Conservation (phyloP, 2,888 invertebrate genomes). For the Corythucha ciliata region DNA sequence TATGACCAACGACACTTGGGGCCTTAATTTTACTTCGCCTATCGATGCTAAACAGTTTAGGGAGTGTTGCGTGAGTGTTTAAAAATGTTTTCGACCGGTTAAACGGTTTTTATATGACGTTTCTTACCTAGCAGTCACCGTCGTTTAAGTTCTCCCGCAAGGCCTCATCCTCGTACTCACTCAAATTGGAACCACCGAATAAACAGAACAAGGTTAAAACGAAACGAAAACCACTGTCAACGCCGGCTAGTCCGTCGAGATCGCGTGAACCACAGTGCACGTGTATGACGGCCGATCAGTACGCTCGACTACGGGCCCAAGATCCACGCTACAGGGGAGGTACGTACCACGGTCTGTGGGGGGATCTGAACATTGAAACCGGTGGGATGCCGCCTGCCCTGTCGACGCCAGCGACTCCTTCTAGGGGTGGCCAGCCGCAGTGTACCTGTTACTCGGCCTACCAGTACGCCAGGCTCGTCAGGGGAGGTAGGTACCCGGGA, state of each 20-base stretch:
- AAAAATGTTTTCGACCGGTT: neutral
- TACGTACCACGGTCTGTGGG: neutral
- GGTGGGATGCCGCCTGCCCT: too few relatives aligned
- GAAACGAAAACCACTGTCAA: constrained; percentile 84
- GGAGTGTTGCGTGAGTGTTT: constrained; percentile 85
- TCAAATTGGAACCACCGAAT: constrained; percentile 79
- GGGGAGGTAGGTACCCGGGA: too few relatives aligned
- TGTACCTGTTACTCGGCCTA: too few relatives aligned
- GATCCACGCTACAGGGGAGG: constrained; percentile 66
- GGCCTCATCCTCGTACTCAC: constrained; percentile 92
- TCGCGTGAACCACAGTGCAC: constrained; percentile 86
- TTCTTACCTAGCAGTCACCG: constrained; percentile 59
- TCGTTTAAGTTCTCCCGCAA: constrained; percentile 97
- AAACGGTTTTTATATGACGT: neutral
- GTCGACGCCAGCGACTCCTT: too few relatives aligned
- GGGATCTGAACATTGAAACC: neutral
- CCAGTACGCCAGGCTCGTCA: too few relatives aligned
- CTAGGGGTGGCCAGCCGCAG: too few relatives aligned
- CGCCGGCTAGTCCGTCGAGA: constrained; percentile 84
- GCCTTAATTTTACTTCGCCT: constrained; percentile 93
- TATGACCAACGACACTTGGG: constrained; percentile 96
- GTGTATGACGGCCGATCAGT: constrained; percentile 90
- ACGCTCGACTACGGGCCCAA: constrained; percentile 72
- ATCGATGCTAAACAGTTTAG: constrained; percentile 95
- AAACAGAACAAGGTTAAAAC: constrained; percentile 78